Evolutionary conservation across 2,113 vertebrate genomes (phyloP), one percentile per base, ranked within the genome.

Genomic region (Egretta garzetta): DNA sequence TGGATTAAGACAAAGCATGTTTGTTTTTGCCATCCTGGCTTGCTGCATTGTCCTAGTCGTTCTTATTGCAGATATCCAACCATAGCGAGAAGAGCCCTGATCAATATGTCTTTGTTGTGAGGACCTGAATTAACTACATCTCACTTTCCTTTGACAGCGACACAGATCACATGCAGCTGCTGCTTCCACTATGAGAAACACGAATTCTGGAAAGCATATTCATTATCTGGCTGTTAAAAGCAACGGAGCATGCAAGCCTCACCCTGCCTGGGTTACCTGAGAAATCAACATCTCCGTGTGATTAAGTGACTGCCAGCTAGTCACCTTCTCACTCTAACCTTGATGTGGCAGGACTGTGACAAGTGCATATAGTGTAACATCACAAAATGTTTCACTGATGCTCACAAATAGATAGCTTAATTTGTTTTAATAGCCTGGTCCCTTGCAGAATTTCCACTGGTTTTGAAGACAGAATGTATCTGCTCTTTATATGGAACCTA

Each of bases 111-210:
- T 96, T 49, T 55, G 90, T 63, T 88, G 95, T 59, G 62, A 33
- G 90, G 95, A 71, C 89, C 84, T 80, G 37, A 73, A 94, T 94
- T 93, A 96, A 97, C 92, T 83, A 91, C 95, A 89, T 97, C 97
- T 97, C 96, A 93, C 94, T 93, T 82, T 72, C 66, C 71, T 82
- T 77, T 96, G 98, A 94, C 58, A 93, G 94, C 22, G 14, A 98
- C 95, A 96, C 85, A 86, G 94, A 97, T 98, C 96, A 95, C 91
- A 97, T 71, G 87, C 96, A 80, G 92, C 97, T 96, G 90, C 96
- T 52, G 49, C 70, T 43, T 47, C 93, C 67, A 70, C 87, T 41
- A 32, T 27, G 22, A 43, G 88, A 86, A 97, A 97, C 94, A 85
- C 6, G 4, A 56, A 55, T 67, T 96, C 80, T 88, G 96, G 86